Evolutionary conservation across 2,888 invertebrate species (phyloP), one percentile per base, ranked within the genome.

Genomic region (Leptogaster cylindrica): DNA sequence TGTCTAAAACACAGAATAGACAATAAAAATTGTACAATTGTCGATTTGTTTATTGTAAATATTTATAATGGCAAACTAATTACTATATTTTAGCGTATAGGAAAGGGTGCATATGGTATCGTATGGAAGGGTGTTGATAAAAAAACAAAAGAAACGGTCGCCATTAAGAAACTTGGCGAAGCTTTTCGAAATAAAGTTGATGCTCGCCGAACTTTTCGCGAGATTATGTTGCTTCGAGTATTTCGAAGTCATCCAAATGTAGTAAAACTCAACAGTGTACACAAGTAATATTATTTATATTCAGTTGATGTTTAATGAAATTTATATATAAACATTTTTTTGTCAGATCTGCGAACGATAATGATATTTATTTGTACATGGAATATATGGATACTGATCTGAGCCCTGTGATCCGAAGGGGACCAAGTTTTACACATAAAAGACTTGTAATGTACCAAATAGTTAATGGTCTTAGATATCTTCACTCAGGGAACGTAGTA

Each of bases 301-400:
- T 10, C 44, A 7, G 10, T 44, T 44, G 44, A 5, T 44, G 2
- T 46, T n/a, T 16, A n/a, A n/a, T n/a, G n/a, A n/a, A n/a, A n/a
- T 27, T 55, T 70, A 50, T 52, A 31, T 31, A 31, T 10, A 41
- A 41, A 27, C 67, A 71, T 14, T 1, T 1, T 65, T 69, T 50
- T 73, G 75, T 10, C 76, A 89, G 93, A 80, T 97, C 98, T 33
- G 85, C 91, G 71, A 98, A 98, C 83, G 92, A 98, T 81, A 89
- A 92, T 77, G 98, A 98, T 79, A 96, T 99, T 77, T 98, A 99
- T 83, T 87, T 99, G 72, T 93, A 97, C 72, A 97, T 99, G 82
- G 97, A 98, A 78, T 97, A 92, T 80, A 98, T 98, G 97, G 95
- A 97, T 81, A 96, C 96, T 52, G 98, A 99, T 83, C 83, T 99